Evolutionary conservation across 2,797 vertebrate genomes (phyloP), one percentile per base, ranked within the genome.

Genomic region (Emydoidea blandingii): DNA sequence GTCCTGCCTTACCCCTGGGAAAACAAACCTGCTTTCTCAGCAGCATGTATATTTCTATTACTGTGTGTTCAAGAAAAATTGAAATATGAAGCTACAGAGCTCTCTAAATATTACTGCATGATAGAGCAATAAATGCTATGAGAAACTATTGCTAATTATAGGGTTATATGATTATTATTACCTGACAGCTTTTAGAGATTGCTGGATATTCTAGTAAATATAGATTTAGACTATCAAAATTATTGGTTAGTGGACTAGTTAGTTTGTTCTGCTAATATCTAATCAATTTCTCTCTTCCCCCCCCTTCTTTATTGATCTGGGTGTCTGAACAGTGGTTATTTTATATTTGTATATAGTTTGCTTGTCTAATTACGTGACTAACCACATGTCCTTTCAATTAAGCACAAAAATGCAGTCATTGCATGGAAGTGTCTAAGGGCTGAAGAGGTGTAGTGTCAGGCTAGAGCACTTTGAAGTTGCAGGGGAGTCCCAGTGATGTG

Each of bases 191-290:
- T 97, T 96, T 94, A 49, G 44, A 83, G 81, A 85, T 89, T 81
- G 31, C 85, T 92, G 31, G 0, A 5, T 96, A 83, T 91, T 93
- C 76, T 88, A 96, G 80, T 68, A 95, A 95, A 89, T 91, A 68
- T 54, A 56, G 83, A 81, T 91, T 88, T 85, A 91, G 41, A 49
- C 1, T 93, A 79, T 53, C 91, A 91, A 93, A 86, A 94, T 37
- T 90, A 54, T 49, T 83, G 12, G n/a, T 83, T 94, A 95, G 89
- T 90, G 47, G 53, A 92, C 90, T 92, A 96, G 96, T 93, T 93
- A 83, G 14, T 82, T 81, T 85, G 68, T 3, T 29, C 68, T 94
- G 92, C 78, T 90, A 90, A 89, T 74, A 80, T 31, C 81, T 49
- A 65, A 93, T 89, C 57, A 79, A 86, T 90, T 65, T 86, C 81